A percentile compares a stretch with the other conserved stretches of the same genome.
Conservation (phyloP, 2,113 vertebrate genomes). For the Calyptomena viridis region DNA sequence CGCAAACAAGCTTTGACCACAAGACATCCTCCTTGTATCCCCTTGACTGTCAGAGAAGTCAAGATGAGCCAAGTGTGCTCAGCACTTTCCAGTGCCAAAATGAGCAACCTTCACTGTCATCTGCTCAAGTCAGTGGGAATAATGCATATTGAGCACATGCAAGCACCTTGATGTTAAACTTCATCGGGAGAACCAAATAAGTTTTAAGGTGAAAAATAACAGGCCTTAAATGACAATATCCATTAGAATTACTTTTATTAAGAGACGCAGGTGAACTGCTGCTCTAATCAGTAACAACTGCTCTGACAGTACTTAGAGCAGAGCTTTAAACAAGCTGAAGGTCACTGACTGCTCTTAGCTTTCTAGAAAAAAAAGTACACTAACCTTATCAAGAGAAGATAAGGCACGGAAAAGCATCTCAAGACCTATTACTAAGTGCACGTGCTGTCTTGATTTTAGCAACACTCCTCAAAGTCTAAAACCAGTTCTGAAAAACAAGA, state of each 20-base stretch:
- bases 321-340: slow-evolving; percentile 10
- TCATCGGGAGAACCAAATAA: background rate
- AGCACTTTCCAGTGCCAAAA: background rate
- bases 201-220: background rate
- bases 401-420: background rate
- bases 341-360: background rate
- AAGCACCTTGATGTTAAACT: background rate
- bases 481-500: background rate
- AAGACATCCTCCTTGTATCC: fast-evolving
- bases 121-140: background rate
- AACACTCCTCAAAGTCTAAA: background rate
- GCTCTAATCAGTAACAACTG: background rate
- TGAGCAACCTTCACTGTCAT: background rate
- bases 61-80: background rate
- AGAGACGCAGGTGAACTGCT: background rate
- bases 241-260: background rate
- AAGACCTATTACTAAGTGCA: background rate
- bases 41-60: background rate
- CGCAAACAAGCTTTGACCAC: background rate
- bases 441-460: background rate
- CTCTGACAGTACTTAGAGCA: background rate
- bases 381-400: background rate
- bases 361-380: background rate
- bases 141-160: background rate
- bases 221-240: background rate